These are phyloP conservation scores for Cotesia chilonis DNA, from an alignment of 1,140 invertebrate species.

Conservation along the genomic window DNA sequence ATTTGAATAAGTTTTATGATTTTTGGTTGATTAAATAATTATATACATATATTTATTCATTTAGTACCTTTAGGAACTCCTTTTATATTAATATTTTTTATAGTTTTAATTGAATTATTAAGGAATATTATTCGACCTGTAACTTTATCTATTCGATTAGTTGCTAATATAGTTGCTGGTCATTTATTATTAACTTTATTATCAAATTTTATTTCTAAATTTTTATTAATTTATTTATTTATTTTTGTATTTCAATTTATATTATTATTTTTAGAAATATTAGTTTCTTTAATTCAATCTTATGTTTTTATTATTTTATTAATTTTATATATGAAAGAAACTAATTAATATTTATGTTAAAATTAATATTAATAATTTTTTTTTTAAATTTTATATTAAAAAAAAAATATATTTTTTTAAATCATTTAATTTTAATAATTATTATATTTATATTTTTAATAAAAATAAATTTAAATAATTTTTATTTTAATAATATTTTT, in stretches of 20 bases:
- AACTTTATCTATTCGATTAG: conserved; percentile 72
- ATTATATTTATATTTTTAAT: too few species aligned
- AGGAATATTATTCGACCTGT: conserved; percentile 71
- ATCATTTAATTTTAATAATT: too few species aligned
- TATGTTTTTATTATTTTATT: conserved; percentile 68
- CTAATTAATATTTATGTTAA: conserved; percentile 21
- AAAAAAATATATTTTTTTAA: too few species aligned
- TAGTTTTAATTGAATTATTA: conserved; percentile 70
- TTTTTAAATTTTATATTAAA: too few species aligned
- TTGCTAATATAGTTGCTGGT: conserved; percentile 76
- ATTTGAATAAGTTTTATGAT: conserved; percentile 72
- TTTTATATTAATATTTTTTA: conserved; percentile 68
- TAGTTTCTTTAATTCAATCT: conserved; percentile 68
- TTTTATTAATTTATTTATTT: conserved; percentile 49
- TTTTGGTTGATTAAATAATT: conserved; percentile 68
- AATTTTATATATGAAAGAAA: conserved; percentile 67
- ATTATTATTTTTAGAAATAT: conserved; percentile 65
- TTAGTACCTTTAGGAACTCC: conserved; percentile 71
- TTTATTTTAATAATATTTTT: too few species aligned
- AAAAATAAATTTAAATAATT: too few species aligned
- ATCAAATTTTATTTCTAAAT: conserved; percentile 54
- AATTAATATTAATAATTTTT: too few species aligned
- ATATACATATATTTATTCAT: conserved; percentile 69
- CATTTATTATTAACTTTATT: conserved; percentile 71
- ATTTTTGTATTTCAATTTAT: conserved; percentile 62